phyloP scores from a whole-genome alignment of 2,888 invertebrate species.

The Bimastos eiseni region DNA sequence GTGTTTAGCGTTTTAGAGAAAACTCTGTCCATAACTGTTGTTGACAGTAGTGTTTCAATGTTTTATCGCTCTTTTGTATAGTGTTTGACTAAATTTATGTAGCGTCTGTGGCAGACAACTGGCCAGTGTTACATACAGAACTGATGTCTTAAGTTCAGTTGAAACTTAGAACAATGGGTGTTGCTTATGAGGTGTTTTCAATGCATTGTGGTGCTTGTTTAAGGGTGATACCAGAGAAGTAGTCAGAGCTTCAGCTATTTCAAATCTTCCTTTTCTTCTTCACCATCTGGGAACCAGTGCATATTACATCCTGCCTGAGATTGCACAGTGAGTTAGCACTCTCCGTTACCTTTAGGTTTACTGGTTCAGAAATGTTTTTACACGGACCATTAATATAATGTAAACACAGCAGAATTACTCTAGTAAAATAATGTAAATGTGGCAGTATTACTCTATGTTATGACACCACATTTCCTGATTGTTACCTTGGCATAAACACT shows the following conservation, averaged over 20 bases:
- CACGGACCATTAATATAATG: not conserved
- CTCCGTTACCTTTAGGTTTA: not conserved
- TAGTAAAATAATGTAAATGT: too few species aligned
- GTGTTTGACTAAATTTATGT: not conserved
- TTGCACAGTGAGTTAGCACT: not conserved
- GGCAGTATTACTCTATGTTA: not conserved
- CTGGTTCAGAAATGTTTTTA: not conserved
- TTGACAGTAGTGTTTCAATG: not conserved
- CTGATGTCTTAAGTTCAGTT: not conserved
- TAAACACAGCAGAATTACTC: not conserved
- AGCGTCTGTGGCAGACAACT: not conserved
- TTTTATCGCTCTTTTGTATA: not conserved
- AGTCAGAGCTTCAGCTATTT: not conserved
- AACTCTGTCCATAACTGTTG: not conserved
- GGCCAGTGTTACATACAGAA: not conserved
- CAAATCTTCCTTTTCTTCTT: constrained; percentile 16
- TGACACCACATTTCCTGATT: too few species aligned
- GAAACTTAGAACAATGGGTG: not conserved
- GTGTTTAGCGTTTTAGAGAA: not conserved
- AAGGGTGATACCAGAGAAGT: not conserved
- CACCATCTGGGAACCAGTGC: not conserved
- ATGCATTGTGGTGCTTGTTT: not conserved
- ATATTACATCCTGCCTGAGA: not conserved
- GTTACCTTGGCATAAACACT: too few species aligned
- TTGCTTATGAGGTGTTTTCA: not conserved